A percentile compares a stretch with the other conserved stretches of the same genome.
These are phyloP conservation scores for Xestia ashworthii DNA, from an alignment of 2,888 invertebrate genomes.

Conservation along the genomic window DNA sequence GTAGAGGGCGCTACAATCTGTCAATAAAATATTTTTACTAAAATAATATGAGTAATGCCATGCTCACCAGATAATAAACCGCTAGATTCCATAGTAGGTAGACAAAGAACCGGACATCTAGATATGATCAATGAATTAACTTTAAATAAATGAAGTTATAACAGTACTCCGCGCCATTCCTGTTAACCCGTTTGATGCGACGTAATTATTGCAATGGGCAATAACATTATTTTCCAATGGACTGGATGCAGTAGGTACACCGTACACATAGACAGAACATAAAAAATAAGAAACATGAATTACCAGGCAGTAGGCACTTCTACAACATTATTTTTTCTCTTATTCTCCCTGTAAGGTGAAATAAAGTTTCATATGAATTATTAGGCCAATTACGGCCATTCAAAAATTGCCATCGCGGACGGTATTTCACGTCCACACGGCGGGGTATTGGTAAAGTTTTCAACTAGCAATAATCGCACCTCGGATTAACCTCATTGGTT, in stretches of 20 bases:
- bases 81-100: constrained; percentile 46
- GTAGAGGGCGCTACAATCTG: constrained; percentile 17
- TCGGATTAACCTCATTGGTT: constrained; percentile 97
- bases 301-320: too few species aligned
- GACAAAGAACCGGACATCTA: constrained; percentile 62
- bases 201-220: constrained; percentile 40
- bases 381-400: constrained; percentile 79
- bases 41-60: not conserved
- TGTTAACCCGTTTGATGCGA: constrained; percentile 33
- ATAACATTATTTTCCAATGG: constrained; percentile 31
- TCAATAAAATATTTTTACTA: constrained; percentile 1
- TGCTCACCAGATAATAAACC: constrained; percentile 21
- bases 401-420: constrained; percentile 89
- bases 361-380: not conserved
- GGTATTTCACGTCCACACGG: constrained; percentile 88
- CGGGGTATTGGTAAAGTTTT: constrained; percentile 94
- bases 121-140: constrained; percentile 44
- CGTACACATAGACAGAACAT: too few species aligned
- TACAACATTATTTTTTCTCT: too few species aligned
- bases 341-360: accelerated
- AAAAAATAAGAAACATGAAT: not conserved
- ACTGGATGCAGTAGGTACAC: constrained; percentile 5
- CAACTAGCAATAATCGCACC: constrained; percentile 98
- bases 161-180: constrained; percentile 37
- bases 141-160: constrained; percentile 47